These are phyloP conservation scores for Hestina assimilis DNA, from an alignment of 1,140 invertebrate species.

Conservation along the genomic window DNA sequence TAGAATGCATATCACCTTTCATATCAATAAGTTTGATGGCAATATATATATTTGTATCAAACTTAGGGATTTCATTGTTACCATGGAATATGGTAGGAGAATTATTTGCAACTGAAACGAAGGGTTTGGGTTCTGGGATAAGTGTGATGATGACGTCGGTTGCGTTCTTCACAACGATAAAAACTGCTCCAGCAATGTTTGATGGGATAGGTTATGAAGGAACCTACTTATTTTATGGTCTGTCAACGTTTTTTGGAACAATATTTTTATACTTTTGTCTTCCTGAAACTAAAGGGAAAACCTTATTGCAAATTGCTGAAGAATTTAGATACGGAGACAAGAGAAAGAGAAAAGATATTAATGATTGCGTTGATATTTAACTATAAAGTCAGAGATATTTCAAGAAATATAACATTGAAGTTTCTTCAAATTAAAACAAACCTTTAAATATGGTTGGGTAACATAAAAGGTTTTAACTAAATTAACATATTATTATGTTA, in stretches of 20 bases:
- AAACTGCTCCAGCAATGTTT: constrained; percentile 80
- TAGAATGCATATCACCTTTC: constrained; percentile 51
- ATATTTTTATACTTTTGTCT: constrained; percentile 81
- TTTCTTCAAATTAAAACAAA: background rate
- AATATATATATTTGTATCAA: constrained; percentile 65
- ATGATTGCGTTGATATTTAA: constrained; percentile 5
- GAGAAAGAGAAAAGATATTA: constrained; percentile 20
- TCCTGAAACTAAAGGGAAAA: constrained; percentile 85
- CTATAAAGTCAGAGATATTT: background rate
- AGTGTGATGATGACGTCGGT: constrained; percentile 81
- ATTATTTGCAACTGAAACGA: constrained; percentile 77
- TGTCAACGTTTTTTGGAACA: constrained; percentile 79
- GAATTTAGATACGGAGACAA: constrained; percentile 56
- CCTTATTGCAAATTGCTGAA: constrained; percentile 82
- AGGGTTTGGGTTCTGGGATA: constrained; percentile 77
- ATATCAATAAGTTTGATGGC: constrained; percentile 62
- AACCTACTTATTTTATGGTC: constrained; percentile 82
- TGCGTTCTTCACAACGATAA: constrained; percentile 81
- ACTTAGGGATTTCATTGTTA: constrained; percentile 74
- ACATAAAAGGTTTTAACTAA: background rate
- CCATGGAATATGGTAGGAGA: constrained; percentile 81
- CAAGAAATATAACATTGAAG: background rate
- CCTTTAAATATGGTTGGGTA: too few relatives aligned
- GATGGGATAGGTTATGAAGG: constrained; percentile 76
- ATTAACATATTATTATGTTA: background rate